A percentile compares a stretch with the other conserved stretches of the same genome.
Conservation (phyloP, 2,113 vertebrate genomes). For the Eretmochelys imbricata region DNA sequence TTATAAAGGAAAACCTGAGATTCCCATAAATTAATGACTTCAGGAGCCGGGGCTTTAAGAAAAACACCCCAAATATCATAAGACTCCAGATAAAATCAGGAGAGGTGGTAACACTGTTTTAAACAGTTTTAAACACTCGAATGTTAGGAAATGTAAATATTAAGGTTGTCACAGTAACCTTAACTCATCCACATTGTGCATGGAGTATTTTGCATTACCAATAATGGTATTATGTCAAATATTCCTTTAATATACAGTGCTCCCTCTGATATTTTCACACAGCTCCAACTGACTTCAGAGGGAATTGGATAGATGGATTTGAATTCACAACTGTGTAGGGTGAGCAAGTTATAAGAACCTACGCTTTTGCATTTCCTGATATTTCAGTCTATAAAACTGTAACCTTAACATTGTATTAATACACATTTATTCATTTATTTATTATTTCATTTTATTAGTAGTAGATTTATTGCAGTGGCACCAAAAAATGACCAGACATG, state of each 20-base stretch:
- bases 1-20: background rate
- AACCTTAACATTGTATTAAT: accelerated
- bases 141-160: background rate
- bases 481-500: background rate
- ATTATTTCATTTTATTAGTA: background rate
- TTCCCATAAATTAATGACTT: background rate
- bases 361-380: accelerated
- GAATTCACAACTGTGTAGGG: accelerated
- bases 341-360: accelerated
- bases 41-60: background rate
- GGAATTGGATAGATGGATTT: accelerated
- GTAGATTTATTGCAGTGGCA: background rate
- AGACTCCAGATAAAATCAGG: background rate
- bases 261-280: accelerated
- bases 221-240: accelerated
- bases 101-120: background rate
- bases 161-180: background rate
- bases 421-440: background rate
- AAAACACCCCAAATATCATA: no score
- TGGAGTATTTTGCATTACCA: accelerated
- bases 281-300: background rate
- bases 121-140: background rate
- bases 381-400: accelerated
- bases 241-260: background rate
- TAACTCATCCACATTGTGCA: accelerated